Evolutionary conservation across 2,888 invertebrate species (phyloP), one percentile per base, ranked within the genome.

Genomic region (Eretmocerus hayati): DNA sequence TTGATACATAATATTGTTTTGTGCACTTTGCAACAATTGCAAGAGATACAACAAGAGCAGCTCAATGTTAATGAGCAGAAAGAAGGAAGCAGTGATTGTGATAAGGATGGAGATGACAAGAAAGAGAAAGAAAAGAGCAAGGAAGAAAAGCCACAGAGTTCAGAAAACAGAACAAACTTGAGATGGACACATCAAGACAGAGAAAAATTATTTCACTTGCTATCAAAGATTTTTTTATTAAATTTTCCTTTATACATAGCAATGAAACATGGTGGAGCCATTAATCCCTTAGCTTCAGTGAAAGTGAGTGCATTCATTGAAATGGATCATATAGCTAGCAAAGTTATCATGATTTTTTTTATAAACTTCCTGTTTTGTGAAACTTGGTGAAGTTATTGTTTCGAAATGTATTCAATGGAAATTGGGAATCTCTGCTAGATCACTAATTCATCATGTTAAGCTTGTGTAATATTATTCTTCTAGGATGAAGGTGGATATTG

Each of bases 241-340:
- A 92, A 91, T 71, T 94, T 93, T 69, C 93, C 89, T 59, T 73
- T 92, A 53, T 84, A 92, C 74, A 80, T 92, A 73, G 87, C 91
- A 19, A 88, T 87, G 72, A 90, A 90, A 71, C 87, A 89, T 63
- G 85, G 87, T 43, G 83, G 76, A 54, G 75, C 77, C 56, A 69
- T 75, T 30, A 75, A 77, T 56, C 66, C 69, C 39, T 54, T 69
- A 47, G 65, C 67, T 54, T 66, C 69, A 22, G 59, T 65, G n/a
- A 69, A 70, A 62, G 67, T 69, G 63, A 26, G 26, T 26, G 6
- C 26, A 9, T 26, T 1, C 26, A 26, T 9, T 26, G 6, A 6
- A 26, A 26, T 9, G 26, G 11, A 26, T 6, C 26, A 26, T n/a
- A n/a, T n/a, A n/a, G n/a, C n/a, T n/a, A n/a, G n/a, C n/a, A n/a